These are phyloP conservation scores for Rhegmatorhina hoffmannsi DNA, from an alignment of 2,113 vertebrate genomes.

Conservation along the genomic window DNA sequence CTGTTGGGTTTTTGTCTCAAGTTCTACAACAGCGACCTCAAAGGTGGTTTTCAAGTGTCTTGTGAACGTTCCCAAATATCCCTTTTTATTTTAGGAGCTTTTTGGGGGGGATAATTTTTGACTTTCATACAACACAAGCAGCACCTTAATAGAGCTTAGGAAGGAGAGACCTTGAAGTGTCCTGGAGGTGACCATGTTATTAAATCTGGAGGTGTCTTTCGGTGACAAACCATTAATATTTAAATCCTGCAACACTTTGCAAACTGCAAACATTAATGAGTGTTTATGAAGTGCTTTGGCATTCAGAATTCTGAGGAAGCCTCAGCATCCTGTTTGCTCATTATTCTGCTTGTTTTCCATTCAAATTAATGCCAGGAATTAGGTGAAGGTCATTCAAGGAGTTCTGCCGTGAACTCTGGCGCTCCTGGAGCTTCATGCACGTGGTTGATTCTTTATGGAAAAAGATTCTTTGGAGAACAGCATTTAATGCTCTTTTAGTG, in stretches of 20 bases:
- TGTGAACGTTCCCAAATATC: rapidly evolving
- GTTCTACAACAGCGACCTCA: rapidly evolving
- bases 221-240: constrained; percentile 50
- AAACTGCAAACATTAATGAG: constrained; percentile 48
- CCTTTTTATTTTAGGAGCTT: background rate
- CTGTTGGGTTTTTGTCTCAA: rapidly evolving
- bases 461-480: background rate
- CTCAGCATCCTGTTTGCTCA: constrained; percentile 55
- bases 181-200: background rate
- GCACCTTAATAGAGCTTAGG: background rate
- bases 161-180: background rate
- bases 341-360: constrained; percentile 34
- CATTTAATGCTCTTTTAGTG: background rate
- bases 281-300: constrained; percentile 36
- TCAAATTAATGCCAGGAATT: constrained; percentile 51
- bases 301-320: constrained; percentile 52
- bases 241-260: constrained; percentile 52
- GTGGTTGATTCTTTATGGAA: background rate
- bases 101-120: background rate
- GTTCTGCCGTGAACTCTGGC: background rate
- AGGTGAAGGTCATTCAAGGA: constrained; percentile 64
- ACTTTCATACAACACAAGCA: background rate
- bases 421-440: rapidly evolving
- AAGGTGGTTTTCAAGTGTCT: rapidly evolving
- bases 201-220: background rate